Conservation (phyloP, 2,888 invertebrate species). For the Ichneumoninae sp. region DNA sequence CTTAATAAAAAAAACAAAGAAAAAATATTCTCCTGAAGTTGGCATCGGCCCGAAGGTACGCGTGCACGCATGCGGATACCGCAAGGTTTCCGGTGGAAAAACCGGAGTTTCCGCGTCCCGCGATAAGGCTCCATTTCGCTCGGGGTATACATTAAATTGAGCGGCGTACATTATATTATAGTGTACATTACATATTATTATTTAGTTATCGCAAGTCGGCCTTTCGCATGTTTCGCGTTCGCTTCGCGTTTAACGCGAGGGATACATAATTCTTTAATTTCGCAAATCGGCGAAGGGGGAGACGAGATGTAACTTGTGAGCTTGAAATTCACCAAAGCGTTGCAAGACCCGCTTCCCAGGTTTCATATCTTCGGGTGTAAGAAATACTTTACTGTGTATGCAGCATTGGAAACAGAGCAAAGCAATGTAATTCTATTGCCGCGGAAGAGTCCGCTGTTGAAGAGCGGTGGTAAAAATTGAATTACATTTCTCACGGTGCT, state of each 20-base stretch:
- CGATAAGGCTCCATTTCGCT: conserved; percentile 7
- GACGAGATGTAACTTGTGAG: conserved; percentile 53
- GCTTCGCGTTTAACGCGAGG: neutral
- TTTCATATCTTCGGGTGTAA: conserved; percentile 24
- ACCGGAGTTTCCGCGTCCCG: conserved; percentile 69
- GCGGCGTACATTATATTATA: neutral
- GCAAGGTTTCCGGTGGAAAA: conserved; percentile 72
- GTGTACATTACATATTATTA: neutral
- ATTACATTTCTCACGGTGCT: conserved; percentile 7
- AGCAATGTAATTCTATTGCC: conserved; percentile 7
- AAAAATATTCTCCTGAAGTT: neutral
- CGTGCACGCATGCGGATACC: conserved; percentile 46
- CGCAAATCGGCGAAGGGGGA: conserved; percentile 25
- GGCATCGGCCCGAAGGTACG: neutral
- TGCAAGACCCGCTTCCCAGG: conserved; percentile 48
- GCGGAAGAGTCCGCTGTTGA: neutral
- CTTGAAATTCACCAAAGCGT: conserved; percentile 69
- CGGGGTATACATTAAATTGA: neutral
- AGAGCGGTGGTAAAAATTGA: conserved; percentile 7
- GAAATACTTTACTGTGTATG: conserved; percentile 16
- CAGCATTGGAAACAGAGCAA: conserved; percentile 5
- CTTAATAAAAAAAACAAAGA: neutral
- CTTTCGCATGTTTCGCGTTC: conserved; percentile 10
- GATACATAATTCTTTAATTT: neutral
- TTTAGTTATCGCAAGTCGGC: neutral